These are phyloP conservation scores for Anthopleura sola DNA, from an alignment of 64 coral and sea anemone species.

Conservation along the genomic window DNA sequence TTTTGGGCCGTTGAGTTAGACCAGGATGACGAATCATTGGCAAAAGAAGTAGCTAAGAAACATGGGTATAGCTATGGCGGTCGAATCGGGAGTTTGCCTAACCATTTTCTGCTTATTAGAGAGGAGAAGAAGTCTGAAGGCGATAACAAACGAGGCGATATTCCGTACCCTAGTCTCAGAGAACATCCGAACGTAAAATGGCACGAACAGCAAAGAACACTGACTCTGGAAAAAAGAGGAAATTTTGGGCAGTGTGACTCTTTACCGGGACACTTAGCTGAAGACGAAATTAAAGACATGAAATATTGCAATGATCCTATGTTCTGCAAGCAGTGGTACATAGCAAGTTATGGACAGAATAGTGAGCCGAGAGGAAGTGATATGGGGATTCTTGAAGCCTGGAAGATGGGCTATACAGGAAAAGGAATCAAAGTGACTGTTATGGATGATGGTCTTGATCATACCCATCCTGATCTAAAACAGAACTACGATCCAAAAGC, in stretches of 20 bases:
- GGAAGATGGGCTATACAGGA: slow-evolving; percentile 68
- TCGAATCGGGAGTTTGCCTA: slow-evolving; percentile 51
- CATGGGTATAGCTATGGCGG: slow-evolving; percentile 76
- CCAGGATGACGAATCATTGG: slow-evolving; percentile 47
- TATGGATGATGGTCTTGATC: slow-evolving; percentile 87
- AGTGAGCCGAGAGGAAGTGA: slow-evolving; percentile 32
- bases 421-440: slow-evolving; percentile 76
- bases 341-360: slow-evolving; percentile 42
- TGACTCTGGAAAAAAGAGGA: slow-evolving; percentile 66
- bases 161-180: slow-evolving; percentile 34
- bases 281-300: background rate
- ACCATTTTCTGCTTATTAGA: slow-evolving; percentile 60
- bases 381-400: slow-evolving; percentile 66
- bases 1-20: slow-evolving; percentile 74
- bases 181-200: slow-evolving; percentile 80
- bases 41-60: slow-evolving; percentile 56
- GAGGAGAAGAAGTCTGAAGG: background rate
- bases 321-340: slow-evolving; percentile 81
- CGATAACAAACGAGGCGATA: slow-evolving; percentile 42
- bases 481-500: slow-evolving; percentile 71
- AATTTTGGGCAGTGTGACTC: background rate
- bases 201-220: slow-evolving; percentile 64
- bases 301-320: slow-evolving; percentile 63
- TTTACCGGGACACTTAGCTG: background rate
- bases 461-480: slow-evolving; percentile 65